These are phyloP conservation scores for Pandemis corylana DNA, from an alignment of 2,888 invertebrate species.

Conservation along the genomic window DNA sequence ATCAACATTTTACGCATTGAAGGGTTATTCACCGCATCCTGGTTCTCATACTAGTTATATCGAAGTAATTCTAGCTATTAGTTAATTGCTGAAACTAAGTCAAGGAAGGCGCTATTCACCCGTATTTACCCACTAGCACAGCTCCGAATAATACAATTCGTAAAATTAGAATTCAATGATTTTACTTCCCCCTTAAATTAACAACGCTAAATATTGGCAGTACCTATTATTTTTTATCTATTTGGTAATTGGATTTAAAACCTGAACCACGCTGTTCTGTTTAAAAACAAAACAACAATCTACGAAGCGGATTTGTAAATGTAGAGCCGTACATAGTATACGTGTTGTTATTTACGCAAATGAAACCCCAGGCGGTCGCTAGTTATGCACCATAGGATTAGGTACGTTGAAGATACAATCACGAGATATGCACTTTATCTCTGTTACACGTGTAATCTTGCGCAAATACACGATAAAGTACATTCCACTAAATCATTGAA, in stretches of 20 bases:
- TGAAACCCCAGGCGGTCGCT: constrained; percentile 20
- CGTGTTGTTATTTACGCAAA: constrained; percentile 33
- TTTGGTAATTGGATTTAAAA: constrained; percentile 16
- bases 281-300: constrained; percentile 15
- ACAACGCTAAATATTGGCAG: neutral
- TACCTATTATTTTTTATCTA: neutral
- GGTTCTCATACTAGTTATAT: constrained; percentile 4
- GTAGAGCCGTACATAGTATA: neutral
- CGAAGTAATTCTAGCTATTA: neutral
- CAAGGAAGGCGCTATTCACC: neutral
- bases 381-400: constrained; percentile 22
- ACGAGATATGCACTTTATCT: constrained; percentile 51
- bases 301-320: constrained; percentile 5
- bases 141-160: neutral
- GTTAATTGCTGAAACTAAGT: neutral
- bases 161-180: neutral
- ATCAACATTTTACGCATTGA: constrained; percentile 19
- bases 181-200: neutral
- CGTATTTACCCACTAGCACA: neutral
- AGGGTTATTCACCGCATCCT: constrained; percentile 20
- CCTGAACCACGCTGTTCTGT: constrained; percentile 9
- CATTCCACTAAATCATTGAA: constrained; percentile 56
- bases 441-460: constrained; percentile 51
- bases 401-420: constrained; percentile 44
- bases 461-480: constrained; percentile 49